Base-by-base conservation (phyloP, 2,113 vertebrate genomes). In the Calcarius ornatus region DNA sequence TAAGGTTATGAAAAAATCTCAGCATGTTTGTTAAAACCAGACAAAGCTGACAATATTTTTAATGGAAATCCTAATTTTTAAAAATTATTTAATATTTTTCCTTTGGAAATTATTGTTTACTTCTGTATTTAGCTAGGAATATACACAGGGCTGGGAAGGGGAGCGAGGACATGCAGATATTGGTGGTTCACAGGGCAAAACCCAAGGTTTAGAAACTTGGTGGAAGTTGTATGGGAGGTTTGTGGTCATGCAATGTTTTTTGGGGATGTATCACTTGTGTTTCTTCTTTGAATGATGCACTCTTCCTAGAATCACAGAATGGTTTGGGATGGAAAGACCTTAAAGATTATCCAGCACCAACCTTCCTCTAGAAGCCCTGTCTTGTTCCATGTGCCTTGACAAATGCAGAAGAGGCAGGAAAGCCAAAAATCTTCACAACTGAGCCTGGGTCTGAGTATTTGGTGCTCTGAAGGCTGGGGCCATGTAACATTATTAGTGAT, bases 401-500 rank as follows among this genome's bases (percentile, higher is more conserved):
- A 0, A 2, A 60, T 56, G 43, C 1, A 1, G 63, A 69, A 77
- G 66, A 77, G 23, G 43, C 33, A 12, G 7, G 18, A 57, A 77
- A 78, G 21, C 9, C 18, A 63, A 60, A 77, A 76, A 64, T 7
- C 57, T 83, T 69, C 64, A 24, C 0, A 5, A 0, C 12, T 53
- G 54, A n/a, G 40, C 65, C 40, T 47, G 24, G 15, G 30, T 28
- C 18, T 50, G 68, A 12, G 15, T 40, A 11, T 76, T 27, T 65
- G 38, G 16, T 65, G 37, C 27, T 40, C 40, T 83, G 68, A 35
- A 57, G 19, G 9, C 61, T 86, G 51, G 22, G 35, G 10, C 16
- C 20, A 3, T 0, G 2, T 11, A 45, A 27, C 4, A 0, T 15
- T 45, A 30, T 11, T 11, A 51, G 31, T 50, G 57, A 24, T 56